These are phyloP conservation scores for Cephus spinipes DNA, from an alignment of 2,888 invertebrate genomes.

Conservation along the genomic window DNA sequence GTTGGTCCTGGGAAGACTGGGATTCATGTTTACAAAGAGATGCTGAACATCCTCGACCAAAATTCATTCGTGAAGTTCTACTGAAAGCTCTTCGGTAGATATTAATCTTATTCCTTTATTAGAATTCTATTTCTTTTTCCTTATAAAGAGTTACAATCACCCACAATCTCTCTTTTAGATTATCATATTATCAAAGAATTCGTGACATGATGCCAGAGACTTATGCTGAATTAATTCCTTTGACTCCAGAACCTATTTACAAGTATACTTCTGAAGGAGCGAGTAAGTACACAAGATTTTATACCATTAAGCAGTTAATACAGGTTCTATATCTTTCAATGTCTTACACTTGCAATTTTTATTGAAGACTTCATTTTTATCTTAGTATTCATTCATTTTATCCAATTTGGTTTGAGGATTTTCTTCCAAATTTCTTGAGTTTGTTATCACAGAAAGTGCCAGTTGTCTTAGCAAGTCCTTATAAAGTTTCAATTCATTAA, in stretches of 20 bases:
- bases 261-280: conserved; percentile 93
- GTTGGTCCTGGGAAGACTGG: conserved; percentile 99
- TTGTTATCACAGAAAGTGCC: background rate
- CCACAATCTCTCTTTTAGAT: conserved; percentile 67
- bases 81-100: conserved; percentile 87
- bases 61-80: conserved; percentile 93
- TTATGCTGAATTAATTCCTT: conserved; percentile 86
- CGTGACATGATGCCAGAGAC: conserved; percentile 91
- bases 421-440: background rate
- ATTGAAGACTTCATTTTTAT: background rate
- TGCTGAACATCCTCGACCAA: conserved; percentile 90
- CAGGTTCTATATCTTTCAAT: background rate
- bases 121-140: background rate
- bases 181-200: conserved; percentile 95
- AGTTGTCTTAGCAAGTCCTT: background rate
- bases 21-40: conserved; percentile 87
- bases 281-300: conserved; percentile 71
- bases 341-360: background rate
- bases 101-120: background rate
- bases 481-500: background rate
- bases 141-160: background rate
- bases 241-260: conserved; percentile 86
- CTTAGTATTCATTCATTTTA: background rate
- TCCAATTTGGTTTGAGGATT: background rate
- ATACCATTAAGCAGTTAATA: background rate